Evolutionary conservation across 2,888 invertebrate genomes (phyloP).

Genomic region (Caenorhabditis doughertyi): DNA sequence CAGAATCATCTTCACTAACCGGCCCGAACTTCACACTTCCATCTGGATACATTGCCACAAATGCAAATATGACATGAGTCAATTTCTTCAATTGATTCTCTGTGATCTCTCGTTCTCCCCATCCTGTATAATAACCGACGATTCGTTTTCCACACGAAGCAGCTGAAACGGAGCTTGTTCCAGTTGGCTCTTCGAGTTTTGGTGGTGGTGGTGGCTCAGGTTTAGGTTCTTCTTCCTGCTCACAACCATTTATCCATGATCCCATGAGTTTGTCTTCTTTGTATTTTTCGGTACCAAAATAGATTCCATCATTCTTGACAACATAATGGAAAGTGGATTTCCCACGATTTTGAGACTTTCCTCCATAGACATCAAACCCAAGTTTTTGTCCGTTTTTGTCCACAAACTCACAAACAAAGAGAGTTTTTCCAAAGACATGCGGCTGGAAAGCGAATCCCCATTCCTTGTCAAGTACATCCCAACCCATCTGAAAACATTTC

Average conservation of each 20-base stretch:
- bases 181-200: slow-evolving; percentile 28
- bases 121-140: slow-evolving; percentile 74
- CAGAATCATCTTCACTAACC: slow-evolving; percentile 61
- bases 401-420: slow-evolving; percentile 52
- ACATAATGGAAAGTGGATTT: slow-evolving; percentile 51
- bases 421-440: slow-evolving; percentile 16
- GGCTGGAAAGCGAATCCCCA: slow-evolving; percentile 52
- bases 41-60: slow-evolving; percentile 65
- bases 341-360: slow-evolving; percentile 52
- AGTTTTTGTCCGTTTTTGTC: slow-evolving; percentile 50
- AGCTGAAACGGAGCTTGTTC: slow-evolving; percentile 42
- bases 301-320: slow-evolving; percentile 64
- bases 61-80: slow-evolving; percentile 74
- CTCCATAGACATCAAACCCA: slow-evolving; percentile 64
- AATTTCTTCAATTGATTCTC: slow-evolving; percentile 61
- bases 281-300: slow-evolving; percentile 51
- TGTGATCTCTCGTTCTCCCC: slow-evolving; percentile 68
- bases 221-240: slow-evolving; percentile 11
- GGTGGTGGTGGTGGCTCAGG: neutral
- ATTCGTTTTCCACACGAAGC: slow-evolving; percentile 66
- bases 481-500: slow-evolving; percentile 24
- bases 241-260: slow-evolving; percentile 45
- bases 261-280: slow-evolving; percentile 29
- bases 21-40: slow-evolving; percentile 66
- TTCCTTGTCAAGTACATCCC: slow-evolving; percentile 37